Conservation (phyloP, 2,888 invertebrate genomes). For the Adineta ricciae region DNA sequence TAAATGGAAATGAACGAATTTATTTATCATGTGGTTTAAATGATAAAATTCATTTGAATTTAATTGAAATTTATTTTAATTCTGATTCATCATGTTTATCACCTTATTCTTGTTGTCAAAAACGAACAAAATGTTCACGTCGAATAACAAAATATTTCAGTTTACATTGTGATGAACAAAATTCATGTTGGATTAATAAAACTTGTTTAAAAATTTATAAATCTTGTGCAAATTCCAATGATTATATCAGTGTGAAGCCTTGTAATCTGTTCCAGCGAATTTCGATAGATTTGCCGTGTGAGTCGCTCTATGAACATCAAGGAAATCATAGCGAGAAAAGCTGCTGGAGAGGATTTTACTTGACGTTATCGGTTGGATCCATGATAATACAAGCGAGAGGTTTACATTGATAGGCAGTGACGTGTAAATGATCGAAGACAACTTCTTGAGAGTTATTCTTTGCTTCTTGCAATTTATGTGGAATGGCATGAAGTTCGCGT, state of each 20-base stretch:
- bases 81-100: neutral
- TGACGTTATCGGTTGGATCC: constrained; percentile 84
- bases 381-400: constrained; percentile 90
- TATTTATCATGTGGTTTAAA: neutral
- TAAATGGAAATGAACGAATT: neutral
- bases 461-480: constrained; percentile 94
- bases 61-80: constrained; percentile 1
- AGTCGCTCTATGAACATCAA: constrained; percentile 46
- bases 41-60: constrained; percentile 4
- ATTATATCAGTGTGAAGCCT: constrained; percentile 64
- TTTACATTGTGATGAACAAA: neutral
- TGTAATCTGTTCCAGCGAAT: constrained; percentile 83
- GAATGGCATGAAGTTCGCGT: constrained; percentile 87
- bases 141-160: constrained; percentile 11
- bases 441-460: constrained; percentile 97
- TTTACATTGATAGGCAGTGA: constrained; percentile 84
- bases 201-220: constrained; percentile 15
- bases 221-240: neutral
- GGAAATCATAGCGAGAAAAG: too few species aligned
- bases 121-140: neutral
- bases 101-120: neutral
- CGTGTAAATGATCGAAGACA: constrained; percentile 92
- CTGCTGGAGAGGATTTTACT: constrained; percentile 47
- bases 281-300: constrained; percentile 49
- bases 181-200: neutral